Conservation (phyloP, 1,140 invertebrate genomes). For the Penaeus chinensis region DNA sequence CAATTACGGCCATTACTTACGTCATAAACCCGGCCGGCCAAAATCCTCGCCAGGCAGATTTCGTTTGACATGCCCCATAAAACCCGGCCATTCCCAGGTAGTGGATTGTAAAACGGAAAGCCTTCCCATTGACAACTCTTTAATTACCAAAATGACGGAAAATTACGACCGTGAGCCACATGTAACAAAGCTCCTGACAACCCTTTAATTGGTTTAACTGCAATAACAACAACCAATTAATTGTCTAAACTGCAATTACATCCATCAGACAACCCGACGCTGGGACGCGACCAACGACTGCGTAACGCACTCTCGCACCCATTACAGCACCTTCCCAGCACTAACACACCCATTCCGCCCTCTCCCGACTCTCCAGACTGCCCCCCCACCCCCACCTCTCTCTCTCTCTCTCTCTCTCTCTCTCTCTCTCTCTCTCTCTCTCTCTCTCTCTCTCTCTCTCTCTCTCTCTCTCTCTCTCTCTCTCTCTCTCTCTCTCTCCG, state of each 20-base stretch:
- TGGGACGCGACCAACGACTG: constrained; percentile 26
- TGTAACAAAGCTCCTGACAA: constrained; percentile 35
- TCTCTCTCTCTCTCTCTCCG: too few relatives aligned
- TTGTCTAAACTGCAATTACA: constrained; percentile 40
- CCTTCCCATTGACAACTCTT: constrained; percentile 31
- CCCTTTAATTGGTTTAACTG: constrained; percentile 45
- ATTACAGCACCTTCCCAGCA: background rate
- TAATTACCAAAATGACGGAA: constrained; percentile 29
- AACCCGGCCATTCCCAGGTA: constrained; percentile 17
- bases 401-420: too few relatives aligned
- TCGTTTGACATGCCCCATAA: constrained; percentile 9
- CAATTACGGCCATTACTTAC: constrained; percentile 10
- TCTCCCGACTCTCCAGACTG: background rate
- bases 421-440: too few relatives aligned
- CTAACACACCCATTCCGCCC: background rate
- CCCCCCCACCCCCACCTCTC: background rate
- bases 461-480: too few relatives aligned
- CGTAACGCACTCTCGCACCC: background rate
- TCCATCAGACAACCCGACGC: constrained; percentile 24
- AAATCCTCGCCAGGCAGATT: background rate
- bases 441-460: too few relatives aligned
- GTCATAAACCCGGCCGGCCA: background rate
- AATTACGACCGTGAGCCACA: constrained; percentile 21
- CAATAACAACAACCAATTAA: constrained; percentile 42
- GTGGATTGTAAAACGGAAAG: constrained; percentile 32